phyloP scores from a whole-genome alignment of 2,113 vertebrate species.

The Paramormyrops kingsleyae region DNA sequence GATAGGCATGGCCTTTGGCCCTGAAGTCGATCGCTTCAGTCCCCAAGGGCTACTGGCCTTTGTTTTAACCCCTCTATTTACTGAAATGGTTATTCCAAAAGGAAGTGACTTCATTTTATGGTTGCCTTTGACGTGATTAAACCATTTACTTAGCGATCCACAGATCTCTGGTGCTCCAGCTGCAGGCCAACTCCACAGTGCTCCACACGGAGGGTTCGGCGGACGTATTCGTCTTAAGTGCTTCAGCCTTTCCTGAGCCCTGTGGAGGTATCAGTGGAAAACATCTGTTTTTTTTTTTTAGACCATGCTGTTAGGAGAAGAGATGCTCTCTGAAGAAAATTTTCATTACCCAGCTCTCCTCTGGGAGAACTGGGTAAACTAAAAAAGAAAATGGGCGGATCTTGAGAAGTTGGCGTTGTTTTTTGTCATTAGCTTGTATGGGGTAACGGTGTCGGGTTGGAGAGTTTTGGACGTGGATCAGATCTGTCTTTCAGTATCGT shows the following conservation, averaged over 20 bases:
- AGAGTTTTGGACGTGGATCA: not conserved
- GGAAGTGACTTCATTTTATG: not conserved
- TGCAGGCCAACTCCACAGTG: not conserved
- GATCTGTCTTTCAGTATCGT: not conserved
- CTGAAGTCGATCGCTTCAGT: not conserved
- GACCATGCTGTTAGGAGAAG: not conserved
- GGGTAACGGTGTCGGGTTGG: not conserved
- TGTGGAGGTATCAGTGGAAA: not conserved
- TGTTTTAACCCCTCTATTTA: not conserved
- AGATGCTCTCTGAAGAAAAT: not conserved
- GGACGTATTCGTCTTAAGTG: not conserved
- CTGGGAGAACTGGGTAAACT: not conserved
- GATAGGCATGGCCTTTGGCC: not conserved
- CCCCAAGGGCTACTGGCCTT: not conserved
- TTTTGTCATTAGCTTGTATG: not conserved
- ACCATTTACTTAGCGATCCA: not conserved
- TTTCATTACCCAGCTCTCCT: not conserved
- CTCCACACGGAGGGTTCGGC: not conserved
- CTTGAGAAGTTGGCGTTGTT: not conserved
- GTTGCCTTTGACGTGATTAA: not conserved
- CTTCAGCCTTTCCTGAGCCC: not conserved
- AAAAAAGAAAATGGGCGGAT: not conserved
- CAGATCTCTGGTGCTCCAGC: not conserved
- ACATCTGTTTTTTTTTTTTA: not conserved
- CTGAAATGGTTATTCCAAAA: not conserved